Conservation (phyloP, 2,888 invertebrate genomes). For the Hirtodrosophila histrioides region DNA sequence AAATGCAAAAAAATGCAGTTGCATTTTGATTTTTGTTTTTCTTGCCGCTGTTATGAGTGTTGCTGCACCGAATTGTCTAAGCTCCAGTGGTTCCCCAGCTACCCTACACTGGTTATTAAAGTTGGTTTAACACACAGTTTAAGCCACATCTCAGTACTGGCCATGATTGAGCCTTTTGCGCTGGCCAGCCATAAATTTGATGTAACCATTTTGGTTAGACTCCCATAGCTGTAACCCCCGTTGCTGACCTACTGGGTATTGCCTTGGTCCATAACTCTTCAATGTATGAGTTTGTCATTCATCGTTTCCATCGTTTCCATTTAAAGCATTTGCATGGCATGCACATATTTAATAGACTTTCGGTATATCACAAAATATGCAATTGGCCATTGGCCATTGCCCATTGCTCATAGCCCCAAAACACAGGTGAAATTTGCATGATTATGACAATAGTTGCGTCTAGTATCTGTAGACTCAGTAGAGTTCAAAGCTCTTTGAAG, state of each 20-base stretch:
- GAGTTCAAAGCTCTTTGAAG: conserved; percentile 55
- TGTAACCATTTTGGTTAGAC: too few relatives aligned
- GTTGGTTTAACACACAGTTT: background rate
- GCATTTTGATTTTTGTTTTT: conserved; percentile 40
- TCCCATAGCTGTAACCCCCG: too few relatives aligned
- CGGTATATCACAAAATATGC: conserved; percentile 75
- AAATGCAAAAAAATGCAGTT: conserved; percentile 77
- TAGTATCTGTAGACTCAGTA: background rate
- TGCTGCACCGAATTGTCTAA: conserved; percentile 61
- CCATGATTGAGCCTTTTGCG: conserved; percentile 2
- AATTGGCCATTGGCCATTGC: conserved; percentile 33
- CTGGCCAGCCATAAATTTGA: too few relatives aligned
- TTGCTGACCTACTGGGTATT: conserved; percentile 40
- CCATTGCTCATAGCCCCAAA: too few relatives aligned
- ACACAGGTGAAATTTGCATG: conserved; percentile 76
- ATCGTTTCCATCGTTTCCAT: conserved; percentile 21
- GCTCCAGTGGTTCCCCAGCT: conserved; percentile 53
- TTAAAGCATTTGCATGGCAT: conserved; percentile 65
- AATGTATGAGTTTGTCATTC: conserved; percentile 31
- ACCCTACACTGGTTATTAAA: conserved; percentile 55
- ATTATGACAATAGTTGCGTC: conserved; percentile 66
- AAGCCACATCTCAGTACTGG: background rate
- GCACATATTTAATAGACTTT: conserved; percentile 78
- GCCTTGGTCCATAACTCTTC: conserved; percentile 58
- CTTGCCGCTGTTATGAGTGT: conserved; percentile 69